Evolutionary conservation across 1,140 invertebrate genomes (phyloP).

Genomic region (Leptonema lineaticorne): DNA sequence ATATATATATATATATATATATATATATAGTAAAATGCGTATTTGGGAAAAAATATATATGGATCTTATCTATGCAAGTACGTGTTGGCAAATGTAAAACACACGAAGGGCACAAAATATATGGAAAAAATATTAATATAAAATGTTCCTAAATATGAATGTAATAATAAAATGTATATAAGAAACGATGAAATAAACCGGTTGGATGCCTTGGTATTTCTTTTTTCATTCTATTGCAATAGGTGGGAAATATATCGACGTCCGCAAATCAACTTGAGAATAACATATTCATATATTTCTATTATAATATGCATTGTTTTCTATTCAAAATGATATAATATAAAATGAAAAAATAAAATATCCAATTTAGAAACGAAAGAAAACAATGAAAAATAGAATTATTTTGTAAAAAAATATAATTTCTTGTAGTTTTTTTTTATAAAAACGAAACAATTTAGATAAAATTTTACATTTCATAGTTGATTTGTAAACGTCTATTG

Average conservation of each 20-base stretch:
- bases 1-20: too few relatives aligned
- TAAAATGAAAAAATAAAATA: too few relatives aligned
- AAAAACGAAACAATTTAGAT: neutral
- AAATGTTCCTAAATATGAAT: constrained; percentile 1
- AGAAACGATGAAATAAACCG: constrained; percentile 8
- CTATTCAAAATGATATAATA: too few relatives aligned
- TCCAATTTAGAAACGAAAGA: neutral
- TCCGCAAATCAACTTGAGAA: constrained; percentile 8
- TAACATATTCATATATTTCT: neutral
- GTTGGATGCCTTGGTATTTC: constrained; percentile 14
- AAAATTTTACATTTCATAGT: neutral
- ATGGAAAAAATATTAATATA: neutral
- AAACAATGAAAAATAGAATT: neutral
- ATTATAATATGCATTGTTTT: neutral
- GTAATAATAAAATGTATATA: neutral
- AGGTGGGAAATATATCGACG: constrained; percentile 5
- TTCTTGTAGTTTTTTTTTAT: neutral
- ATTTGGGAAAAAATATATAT: constrained; percentile 1
- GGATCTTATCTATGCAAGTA: neutral
- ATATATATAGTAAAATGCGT: too few relatives aligned
- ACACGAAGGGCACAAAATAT: neutral
- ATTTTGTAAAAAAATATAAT: neutral
- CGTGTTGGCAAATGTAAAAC: neutral
- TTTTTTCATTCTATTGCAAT: neutral
- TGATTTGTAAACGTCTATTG: constrained; percentile 9